Percentiles rank a stretch among this genome's conserved stretches.
phyloP scores from a whole-genome alignment of 1,140 invertebrate species.

The Drosophila gunungcola region DNA sequence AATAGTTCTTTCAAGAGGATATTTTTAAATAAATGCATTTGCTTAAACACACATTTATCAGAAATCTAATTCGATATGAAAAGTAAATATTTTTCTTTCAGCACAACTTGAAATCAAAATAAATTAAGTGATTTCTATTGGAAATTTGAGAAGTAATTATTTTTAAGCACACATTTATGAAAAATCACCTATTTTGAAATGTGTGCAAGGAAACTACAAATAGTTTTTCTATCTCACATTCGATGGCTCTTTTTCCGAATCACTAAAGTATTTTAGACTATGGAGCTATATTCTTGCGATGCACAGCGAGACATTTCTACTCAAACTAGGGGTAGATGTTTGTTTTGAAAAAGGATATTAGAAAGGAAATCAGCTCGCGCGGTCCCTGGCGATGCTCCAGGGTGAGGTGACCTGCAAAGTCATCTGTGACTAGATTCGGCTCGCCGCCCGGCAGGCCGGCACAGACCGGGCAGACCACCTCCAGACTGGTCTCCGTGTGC shows the following conservation, averaged over 20 bases:
- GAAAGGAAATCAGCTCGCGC: constrained; percentile 94
- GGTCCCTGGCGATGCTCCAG: constrained; percentile 96
- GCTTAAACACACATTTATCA: too few species aligned
- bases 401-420: constrained; percentile 98
- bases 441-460: constrained; percentile 97
- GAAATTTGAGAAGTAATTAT: too few species aligned
- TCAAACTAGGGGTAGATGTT: not conserved
- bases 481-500: constrained; percentile 83
- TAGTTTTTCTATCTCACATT: not conserved
- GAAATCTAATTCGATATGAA: too few species aligned
- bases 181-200: too few species aligned
- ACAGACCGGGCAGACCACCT: constrained; percentile 97
- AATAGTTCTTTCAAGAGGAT: too few species aligned
- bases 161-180: too few species aligned
- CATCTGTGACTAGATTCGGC: constrained; percentile 98
- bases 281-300: not conserved
- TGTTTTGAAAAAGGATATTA: constrained; percentile 88
- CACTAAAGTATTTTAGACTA: too few species aligned
- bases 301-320: not conserved
- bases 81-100: too few species aligned
- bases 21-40: too few species aligned
- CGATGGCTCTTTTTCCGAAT: not conserved
- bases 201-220: not conserved
- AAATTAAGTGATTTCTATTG: too few species aligned
- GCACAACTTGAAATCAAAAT: too few species aligned